Conservation (phyloP, 2,113 vertebrate genomes). For the Connochaetes taurinus region DNA sequence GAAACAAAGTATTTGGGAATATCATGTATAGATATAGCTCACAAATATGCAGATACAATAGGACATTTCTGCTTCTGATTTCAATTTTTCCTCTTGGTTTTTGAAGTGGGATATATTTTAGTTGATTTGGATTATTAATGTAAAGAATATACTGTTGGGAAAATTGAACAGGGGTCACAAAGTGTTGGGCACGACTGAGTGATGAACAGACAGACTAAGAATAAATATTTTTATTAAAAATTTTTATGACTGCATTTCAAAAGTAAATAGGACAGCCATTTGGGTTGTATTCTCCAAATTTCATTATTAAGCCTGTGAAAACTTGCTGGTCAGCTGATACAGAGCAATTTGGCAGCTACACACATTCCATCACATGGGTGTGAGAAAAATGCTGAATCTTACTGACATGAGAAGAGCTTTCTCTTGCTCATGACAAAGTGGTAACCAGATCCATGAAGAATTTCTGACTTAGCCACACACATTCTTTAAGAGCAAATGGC, state of each 20-base stretch:
- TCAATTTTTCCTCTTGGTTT: background rate
- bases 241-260: background rate
- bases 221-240: conserved; percentile 26
- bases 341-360: background rate
- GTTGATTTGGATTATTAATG: conserved; percentile 14
- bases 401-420: background rate
- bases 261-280: conserved; percentile 31
- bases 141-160: conserved; percentile 11
- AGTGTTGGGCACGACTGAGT: background rate
- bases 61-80: background rate
- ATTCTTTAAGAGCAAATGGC: background rate
- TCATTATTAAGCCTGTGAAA: background rate
- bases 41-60: background rate
- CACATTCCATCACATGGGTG: background rate
- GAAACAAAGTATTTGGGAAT: background rate
- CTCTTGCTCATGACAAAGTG: background rate
- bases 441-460: background rate
- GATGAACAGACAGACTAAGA: background rate
- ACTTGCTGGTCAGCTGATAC: background rate
- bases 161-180: conserved; percentile 37
- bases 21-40: background rate
- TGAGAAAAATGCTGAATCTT: background rate
- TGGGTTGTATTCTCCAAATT: background rate
- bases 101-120: conserved; percentile 2
- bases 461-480: background rate